Evolutionary conservation across 1,140 invertebrate genomes (phyloP), one percentile per base, ranked within the genome.

Genomic region (Cotesia chilonis): DNA sequence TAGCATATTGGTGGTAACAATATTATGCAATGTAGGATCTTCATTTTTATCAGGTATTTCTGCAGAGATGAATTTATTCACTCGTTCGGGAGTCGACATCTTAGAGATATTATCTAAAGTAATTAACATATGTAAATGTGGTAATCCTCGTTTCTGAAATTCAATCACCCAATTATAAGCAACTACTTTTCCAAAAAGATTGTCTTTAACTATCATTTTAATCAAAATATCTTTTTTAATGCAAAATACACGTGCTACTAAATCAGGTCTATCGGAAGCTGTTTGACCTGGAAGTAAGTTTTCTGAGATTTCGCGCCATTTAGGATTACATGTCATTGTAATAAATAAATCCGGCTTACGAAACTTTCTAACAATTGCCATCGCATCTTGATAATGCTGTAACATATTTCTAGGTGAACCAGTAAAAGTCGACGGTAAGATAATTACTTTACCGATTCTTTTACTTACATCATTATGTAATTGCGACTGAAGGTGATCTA

Each of bases 381-480:
- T 87, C 75, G 73, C 77, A 78, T 86, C 83, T 75, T 84, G 84
- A 70, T 77, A 75, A 74, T 84, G 80, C 75, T 87, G 78, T 55
- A 85, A 80, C 83, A 86, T 84, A 75, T 86, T 70, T 47, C 82
- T 76, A 71, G 80, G 82, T 75, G 82, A 82, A 54, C 81, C 83
- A 37, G 68, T 77, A 70, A 77, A 87, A 17, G 78, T 79, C 41
- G 81, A 76, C 70, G 82, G 83, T 51, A 83, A 71, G 74, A 86
- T 84, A 57, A 78, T 67, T 79, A 55, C 20, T 74, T 70, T 73
- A 57, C 70, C 76, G 66, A 77, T 41, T 4, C 51, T 47, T n/a
- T 17, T 37, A 70, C 17, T 17, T 59, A 35, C 68, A 60, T 20
- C n/a, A 60, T 14, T 59, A 38, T 70, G 1, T 12, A 59, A 38